Conservation (phyloP, 2,797 vertebrate genomes). For the Gila robusta region DNA sequence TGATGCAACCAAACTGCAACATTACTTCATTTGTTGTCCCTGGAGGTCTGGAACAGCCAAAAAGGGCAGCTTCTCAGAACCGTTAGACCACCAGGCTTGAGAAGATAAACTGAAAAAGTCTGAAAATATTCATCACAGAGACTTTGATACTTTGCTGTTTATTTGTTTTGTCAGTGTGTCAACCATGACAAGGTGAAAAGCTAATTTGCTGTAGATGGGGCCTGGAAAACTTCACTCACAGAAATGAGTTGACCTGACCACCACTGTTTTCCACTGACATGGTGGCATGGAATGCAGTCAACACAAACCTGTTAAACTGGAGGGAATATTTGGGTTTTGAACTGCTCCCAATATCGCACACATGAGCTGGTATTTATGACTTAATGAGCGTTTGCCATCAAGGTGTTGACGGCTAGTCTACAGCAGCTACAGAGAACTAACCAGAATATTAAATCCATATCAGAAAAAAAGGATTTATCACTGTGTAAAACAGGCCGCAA, state of each 20-base stretch:
- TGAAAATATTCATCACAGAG: constrained; percentile 77
- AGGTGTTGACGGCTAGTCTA: neutral
- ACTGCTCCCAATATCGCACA: constrained; percentile 38
- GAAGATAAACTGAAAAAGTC: constrained; percentile 81
- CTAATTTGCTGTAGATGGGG: constrained; percentile 64
- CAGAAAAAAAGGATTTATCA: neutral
- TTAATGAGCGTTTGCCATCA: constrained; percentile 5
- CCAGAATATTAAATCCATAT: neutral
- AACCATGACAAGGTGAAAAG: constrained; percentile 63
- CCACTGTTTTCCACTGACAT: constrained; percentile 54
- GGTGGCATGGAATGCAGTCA: constrained; percentile 55
- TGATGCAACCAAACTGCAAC: constrained; percentile 57
- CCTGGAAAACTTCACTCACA: constrained; percentile 62
- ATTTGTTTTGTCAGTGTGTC: constrained; percentile 81
- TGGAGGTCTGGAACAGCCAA: constrained; percentile 70
- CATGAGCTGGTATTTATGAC: constrained; percentile 28
- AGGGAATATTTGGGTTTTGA: constrained; percentile 45
- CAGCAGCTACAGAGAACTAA: constrained; percentile 11
- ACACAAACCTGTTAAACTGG: constrained; percentile 53
- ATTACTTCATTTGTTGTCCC: constrained; percentile 69
- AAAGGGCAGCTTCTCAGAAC: constrained; percentile 73
- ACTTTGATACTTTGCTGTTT: constrained; percentile 81
- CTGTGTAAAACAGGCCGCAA: neutral
- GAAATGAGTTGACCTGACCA: constrained; percentile 46
- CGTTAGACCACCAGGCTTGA: constrained; percentile 81